phyloP scores from a whole-genome alignment of 1,140 invertebrate genomes.

The Alviniconcha marisindica region DNA sequence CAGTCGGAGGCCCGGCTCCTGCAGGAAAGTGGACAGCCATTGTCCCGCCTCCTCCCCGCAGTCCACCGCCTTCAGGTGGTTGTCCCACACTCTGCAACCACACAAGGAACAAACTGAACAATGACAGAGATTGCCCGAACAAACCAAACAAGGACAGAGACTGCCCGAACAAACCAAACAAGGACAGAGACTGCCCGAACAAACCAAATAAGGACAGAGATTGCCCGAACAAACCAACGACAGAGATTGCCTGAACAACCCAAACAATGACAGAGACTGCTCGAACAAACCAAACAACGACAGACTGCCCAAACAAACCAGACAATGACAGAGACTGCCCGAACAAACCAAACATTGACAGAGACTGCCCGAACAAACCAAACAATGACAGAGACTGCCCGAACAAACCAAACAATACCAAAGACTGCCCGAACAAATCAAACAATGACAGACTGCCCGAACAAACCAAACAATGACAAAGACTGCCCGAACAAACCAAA shows the following conservation, averaged over 20 bases:
- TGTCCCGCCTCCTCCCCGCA: conserved; percentile 67
- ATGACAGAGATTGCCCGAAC: background rate
- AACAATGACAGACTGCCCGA: too few species aligned
- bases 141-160: background rate
- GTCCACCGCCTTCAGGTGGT: conserved; percentile 57
- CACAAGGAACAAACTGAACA: too few species aligned
- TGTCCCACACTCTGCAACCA: conserved; percentile 48
- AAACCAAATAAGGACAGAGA: background rate
- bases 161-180: background rate
- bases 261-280: background rate
- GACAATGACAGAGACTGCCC: too few species aligned
- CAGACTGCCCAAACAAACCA: background rate
- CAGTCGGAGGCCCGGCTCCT: conserved; percentile 53
- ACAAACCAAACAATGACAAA: background rate
- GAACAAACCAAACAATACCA: background rate
- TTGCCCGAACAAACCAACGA: background rate
- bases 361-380: too few species aligned
- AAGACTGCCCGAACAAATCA: too few species aligned
- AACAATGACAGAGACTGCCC: too few species aligned
- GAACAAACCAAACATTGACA: background rate
- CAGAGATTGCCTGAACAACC: background rate
- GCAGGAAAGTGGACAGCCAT: conserved; percentile 66
- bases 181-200: background rate
- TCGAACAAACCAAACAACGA: background rate
- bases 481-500: too few species aligned